Evolutionary conservation across 2,888 invertebrate genomes (phyloP).

Genomic region (Drosophila percnosoma): DNA sequence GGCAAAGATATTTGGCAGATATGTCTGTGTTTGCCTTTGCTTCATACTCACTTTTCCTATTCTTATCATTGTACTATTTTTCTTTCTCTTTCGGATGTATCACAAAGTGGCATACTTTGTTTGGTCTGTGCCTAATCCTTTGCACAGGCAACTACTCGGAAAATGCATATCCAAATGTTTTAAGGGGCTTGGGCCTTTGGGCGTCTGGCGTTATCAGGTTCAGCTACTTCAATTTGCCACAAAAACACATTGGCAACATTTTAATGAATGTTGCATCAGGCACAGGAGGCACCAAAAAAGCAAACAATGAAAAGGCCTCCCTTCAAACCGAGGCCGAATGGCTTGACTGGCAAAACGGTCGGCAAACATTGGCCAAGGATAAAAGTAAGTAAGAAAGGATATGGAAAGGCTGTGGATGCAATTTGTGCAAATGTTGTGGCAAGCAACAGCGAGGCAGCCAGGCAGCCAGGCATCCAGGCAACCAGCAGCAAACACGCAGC

Average conservation of each 20-base stretch:
- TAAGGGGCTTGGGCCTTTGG: constrained; percentile 22
- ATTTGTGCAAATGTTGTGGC: constrained; percentile 76
- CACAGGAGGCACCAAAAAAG: constrained; percentile 39
- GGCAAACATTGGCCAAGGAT: constrained; percentile 72
- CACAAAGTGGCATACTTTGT: constrained; percentile 32
- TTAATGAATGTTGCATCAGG: constrained; percentile 76
- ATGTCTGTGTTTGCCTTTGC: background rate
- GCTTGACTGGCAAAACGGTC: constrained; percentile 71
- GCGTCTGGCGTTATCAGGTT: constrained; percentile 20
- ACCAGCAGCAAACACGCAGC: constrained; percentile 14
- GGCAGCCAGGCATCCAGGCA: constrained; percentile 21
- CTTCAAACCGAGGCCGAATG: constrained; percentile 15
- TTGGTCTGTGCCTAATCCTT: constrained; percentile 51
- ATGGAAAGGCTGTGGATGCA: constrained; percentile 61
- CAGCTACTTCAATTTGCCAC: constrained; percentile 78
- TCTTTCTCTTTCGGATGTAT: background rate
- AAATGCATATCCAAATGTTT: constrained; percentile 62
- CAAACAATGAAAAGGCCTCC: constrained; percentile 66
- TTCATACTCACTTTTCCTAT: constrained; percentile 4
- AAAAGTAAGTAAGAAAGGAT: constrained; percentile 72
- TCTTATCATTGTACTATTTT: constrained; percentile 2
- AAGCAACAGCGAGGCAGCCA: constrained; percentile 21
- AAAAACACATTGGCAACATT: constrained; percentile 81
- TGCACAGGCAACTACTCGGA: constrained; percentile 64
- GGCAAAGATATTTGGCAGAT: background rate